A percentile compares a stretch with the other conserved stretches of the same genome.
phyloP scores from a whole-genome alignment of 2,888 invertebrate species.

The Deroplatys truncata region DNA sequence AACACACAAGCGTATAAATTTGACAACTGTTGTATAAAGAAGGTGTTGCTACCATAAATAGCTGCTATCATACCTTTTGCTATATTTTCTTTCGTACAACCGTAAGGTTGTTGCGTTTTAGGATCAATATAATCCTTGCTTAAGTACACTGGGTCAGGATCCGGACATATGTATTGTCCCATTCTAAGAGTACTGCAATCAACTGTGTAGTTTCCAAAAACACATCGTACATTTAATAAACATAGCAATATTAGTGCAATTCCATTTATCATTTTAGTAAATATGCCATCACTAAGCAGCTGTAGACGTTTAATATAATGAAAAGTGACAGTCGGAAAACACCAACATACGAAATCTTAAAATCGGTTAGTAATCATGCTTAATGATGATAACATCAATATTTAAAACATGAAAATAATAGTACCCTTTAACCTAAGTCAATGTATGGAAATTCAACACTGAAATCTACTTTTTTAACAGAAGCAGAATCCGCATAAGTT shows the following conservation, averaged over 20 bases:
- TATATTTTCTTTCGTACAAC: slow-evolving; percentile 74
- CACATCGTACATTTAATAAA: not conserved
- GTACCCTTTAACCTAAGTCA: too few species aligned
- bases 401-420: too few species aligned
- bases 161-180: slow-evolving; percentile 80
- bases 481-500: too few species aligned
- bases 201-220: slow-evolving; percentile 39
- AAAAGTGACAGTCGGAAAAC: not conserved
- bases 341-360: not conserved
- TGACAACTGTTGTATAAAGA: not conserved
- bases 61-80: slow-evolving; percentile 61
- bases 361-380: too few species aligned
- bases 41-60: not conserved
- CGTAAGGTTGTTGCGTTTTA: slow-evolving; percentile 80
- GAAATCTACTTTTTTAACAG: too few species aligned
- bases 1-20: slow-evolving; percentile 14
- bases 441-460: too few species aligned
- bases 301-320: not conserved
- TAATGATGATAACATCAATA: too few species aligned
- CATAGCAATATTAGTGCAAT: not conserved
- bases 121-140: slow-evolving; percentile 66
- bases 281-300: not conserved
- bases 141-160: slow-evolving; percentile 57
- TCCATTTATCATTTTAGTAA: not conserved
- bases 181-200: slow-evolving; percentile 70